Base-by-base conservation (phyloP, 1,140 invertebrate genomes). In the Orussus abietinus region DNA sequence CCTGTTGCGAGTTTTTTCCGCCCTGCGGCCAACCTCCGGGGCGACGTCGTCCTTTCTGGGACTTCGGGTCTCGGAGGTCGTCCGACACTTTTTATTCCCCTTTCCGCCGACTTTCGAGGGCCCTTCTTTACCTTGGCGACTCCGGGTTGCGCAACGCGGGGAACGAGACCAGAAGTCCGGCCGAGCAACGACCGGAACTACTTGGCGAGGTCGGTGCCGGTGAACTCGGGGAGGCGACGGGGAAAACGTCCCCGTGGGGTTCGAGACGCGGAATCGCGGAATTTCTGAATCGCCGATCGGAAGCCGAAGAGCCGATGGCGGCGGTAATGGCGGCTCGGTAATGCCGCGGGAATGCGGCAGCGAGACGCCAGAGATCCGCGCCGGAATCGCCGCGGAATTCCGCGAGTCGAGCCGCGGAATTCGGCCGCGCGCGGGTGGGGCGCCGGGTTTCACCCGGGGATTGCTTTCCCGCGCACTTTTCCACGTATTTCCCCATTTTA, bases 111-210 rank as follows among this genome's bases (percentile, higher is more conserved):
- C n/a, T n/a, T n/a, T n/a, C n/a, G n/a, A n/a, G n/a, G n/a, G n/a
- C n/a, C n/a, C n/a, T n/a, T n/a, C n/a, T n/a, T n/a, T n/a, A n/a
- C n/a, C n/a, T 25, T 25, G 22, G 22, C 22, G 6, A n/a, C n/a
- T 25, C 22, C 22, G n/a, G n/a, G 22, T 25, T 25, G 22, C 22
- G 22, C 22, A 25, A 25, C n/a, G 6, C 22, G 22, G n/a, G 22
- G 22, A 25, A n/a, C n/a, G n/a, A n/a, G n/a, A n/a, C n/a, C n/a
- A n/a, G n/a, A n/a, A 6, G 22, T 25, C 22, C 6, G 22, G n/a
- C n/a, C n/a, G 52, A 49, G 46, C 55, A 58, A 58, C 51, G 48
- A 57, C 49, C 54, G 56, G 57, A 61, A 59, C 56, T 54, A 17
- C 15, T n/a, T n/a, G n/a, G 14, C 43, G 43, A 39, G 37, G 42